Evolutionary conservation across 2,888 invertebrate species (phyloP), one percentile per base, ranked within the genome.

Genomic region (Lasiommata megera): DNA sequence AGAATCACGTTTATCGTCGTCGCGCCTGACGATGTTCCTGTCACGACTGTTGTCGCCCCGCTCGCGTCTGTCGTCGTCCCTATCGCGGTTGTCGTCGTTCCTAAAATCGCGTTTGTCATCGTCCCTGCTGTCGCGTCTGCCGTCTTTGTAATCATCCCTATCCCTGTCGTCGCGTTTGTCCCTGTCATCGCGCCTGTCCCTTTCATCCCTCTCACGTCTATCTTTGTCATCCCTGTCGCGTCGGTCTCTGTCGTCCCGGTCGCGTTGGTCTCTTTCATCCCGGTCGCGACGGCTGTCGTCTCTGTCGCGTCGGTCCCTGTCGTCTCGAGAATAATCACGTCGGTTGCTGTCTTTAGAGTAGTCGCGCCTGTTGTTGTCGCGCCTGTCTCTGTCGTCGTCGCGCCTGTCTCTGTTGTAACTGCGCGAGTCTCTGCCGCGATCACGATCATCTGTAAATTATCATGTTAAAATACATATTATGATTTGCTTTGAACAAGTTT

Each of bases 401-500:
- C 72, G 72, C 11, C 69, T 60, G 14, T 76, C 86, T 61, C 77
- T 75, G 68, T 86, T 87, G 76, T 77, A 88, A 67, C 80, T 82
- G 60, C 88, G 88, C 3, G 84, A 77, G 64, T 88, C 88, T 65
- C 84, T 73, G 8, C 80, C 80, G 52, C 85, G 84, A 51, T 74
- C 76, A 44, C 68, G 67, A 36, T 86, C 86, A 54, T 86, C 85
- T 84, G 71, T 2, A 9, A 64, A 60, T 34, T n/a, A n/a, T n/a
- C n/a, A n/a, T n/a, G n/a, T n/a, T n/a, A n/a, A n/a, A n/a, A n/a
- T n/a, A n/a, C n/a, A n/a, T n/a, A n/a, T n/a, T n/a, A n/a, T n/a
- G n/a, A n/a, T n/a, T n/a, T n/a, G n/a, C n/a, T n/a, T n/a, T n/a
- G n/a, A n/a, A n/a, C n/a, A n/a, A n/a, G n/a, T n/a, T n/a, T n/a